Evolutionary conservation across 2,888 invertebrate species (phyloP).

Genomic region (Sycophila texana): DNA sequence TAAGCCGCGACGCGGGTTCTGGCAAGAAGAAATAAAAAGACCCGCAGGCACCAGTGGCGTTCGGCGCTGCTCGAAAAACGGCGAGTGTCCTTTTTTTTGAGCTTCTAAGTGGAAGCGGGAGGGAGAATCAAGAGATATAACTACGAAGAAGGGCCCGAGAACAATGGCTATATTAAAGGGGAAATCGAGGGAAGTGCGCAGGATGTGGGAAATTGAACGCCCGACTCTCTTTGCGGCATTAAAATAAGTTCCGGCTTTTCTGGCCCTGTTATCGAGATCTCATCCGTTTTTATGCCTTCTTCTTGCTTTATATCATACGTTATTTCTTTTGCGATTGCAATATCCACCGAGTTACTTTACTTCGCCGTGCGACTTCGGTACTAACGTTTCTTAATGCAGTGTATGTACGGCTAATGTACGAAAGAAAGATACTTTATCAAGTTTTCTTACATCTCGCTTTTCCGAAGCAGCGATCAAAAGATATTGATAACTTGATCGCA

Average conservation of each 20-base stretch:
- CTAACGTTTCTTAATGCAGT: no score
- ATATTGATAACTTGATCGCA: conserved; percentile 34
- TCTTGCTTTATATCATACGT: no score
- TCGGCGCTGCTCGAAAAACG: conserved; percentile 20
- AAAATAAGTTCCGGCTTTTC: not conserved
- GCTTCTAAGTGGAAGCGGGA: not conserved
- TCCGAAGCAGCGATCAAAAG: conserved; percentile 29
- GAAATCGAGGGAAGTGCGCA: conserved; percentile 1
- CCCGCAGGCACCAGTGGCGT: conserved; percentile 23
- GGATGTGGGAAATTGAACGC: conserved; percentile 16
- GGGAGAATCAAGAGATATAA: conserved; percentile 18
- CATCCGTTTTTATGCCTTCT: no score
- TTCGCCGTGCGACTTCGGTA: no score
- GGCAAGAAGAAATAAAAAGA: not conserved
- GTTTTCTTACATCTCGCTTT: not conserved
- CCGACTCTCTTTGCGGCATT: conserved; percentile 13
- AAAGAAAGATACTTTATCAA: not conserved
- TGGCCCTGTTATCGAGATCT: no score
- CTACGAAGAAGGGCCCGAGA: not conserved
- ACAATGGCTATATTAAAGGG: conserved; percentile 40
- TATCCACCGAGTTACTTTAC: no score
- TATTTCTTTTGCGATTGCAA: no score
- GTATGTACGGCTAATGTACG: not conserved
- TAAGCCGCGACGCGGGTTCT: conserved; percentile 61
- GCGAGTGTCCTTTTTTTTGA: conserved; percentile 2